phyloP scores from a whole-genome alignment of 2,113 vertebrate genomes.

The Phycodurus eques region DNA sequence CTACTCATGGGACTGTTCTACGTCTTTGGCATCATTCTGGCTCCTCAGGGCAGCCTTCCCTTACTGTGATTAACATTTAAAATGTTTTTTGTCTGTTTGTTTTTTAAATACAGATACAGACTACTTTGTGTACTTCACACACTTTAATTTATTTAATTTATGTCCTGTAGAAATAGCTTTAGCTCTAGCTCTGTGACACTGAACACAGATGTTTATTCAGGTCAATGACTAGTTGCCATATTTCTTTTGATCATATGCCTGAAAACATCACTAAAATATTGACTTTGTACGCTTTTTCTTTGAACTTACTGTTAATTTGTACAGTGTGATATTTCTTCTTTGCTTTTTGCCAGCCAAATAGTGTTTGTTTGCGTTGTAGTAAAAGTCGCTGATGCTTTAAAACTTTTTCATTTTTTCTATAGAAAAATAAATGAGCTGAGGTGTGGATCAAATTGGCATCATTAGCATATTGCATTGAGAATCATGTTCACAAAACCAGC shows the following conservation, averaged over 20 bases:
- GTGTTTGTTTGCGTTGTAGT: slow-evolving; percentile 47
- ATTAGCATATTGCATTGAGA: background rate
- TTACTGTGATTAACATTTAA: slow-evolving; percentile 69
- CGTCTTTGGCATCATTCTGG: slow-evolving; percentile 87
- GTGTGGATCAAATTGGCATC: background rate
- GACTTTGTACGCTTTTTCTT: background rate
- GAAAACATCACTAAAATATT: slow-evolving; percentile 24
- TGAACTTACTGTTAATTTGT: slow-evolving; percentile 18
- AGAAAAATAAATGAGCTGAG: background rate
- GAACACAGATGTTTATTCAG: slow-evolving; percentile 11
- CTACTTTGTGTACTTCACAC: slow-evolving; percentile 39
- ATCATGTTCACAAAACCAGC: background rate
- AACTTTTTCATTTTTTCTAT: slow-evolving; percentile 9
- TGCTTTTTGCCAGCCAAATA: slow-evolving; percentile 31
- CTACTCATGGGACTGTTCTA: slow-evolving; percentile 95
- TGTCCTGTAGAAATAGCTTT: slow-evolving; percentile 2
- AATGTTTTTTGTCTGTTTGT: slow-evolving; percentile 5
- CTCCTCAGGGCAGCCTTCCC: slow-evolving; percentile 84
- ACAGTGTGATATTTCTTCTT: slow-evolving; percentile 21
- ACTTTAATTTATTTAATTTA: slow-evolving; percentile 67
- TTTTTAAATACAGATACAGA: slow-evolving; percentile 39
- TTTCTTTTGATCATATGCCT: slow-evolving; percentile 17
- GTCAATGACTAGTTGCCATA: slow-evolving; percentile 38
- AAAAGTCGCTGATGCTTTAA: slow-evolving; percentile 37
- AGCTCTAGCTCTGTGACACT: background rate